Conservation (phyloP, 1,140 invertebrate species). For the Leptinotarsa texana region DNA sequence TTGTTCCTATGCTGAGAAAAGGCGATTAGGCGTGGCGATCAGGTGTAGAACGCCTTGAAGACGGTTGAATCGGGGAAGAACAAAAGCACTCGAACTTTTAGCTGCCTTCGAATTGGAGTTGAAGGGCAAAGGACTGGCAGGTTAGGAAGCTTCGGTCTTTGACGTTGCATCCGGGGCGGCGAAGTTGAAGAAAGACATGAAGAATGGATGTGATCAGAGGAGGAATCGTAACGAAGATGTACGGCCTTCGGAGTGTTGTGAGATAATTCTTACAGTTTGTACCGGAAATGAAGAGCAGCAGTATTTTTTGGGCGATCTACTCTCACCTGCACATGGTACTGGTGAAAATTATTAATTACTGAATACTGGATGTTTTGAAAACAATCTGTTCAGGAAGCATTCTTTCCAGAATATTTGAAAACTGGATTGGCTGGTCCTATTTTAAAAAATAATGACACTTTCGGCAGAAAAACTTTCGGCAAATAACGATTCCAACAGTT, state of each 20-base stretch:
- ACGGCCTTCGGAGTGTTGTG: not conserved
- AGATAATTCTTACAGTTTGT: too few species aligned
- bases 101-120: conserved; percentile 2
- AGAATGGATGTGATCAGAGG: not conserved
- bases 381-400: too few species aligned
- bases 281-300: too few species aligned
- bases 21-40: conserved; percentile 7
- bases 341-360: too few species aligned
- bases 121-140: conserved; percentile 6
- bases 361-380: too few species aligned
- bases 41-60: conserved; percentile 23
- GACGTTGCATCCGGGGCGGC: conserved; percentile 23
- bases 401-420: too few species aligned
- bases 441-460: too few species aligned
- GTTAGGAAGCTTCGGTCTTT: conserved; percentile 18
- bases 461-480: too few species aligned
- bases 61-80: conserved; percentile 20
- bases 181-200: not conserved
- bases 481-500: too few species aligned
- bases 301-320: too few species aligned
- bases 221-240: conserved; percentile 10
- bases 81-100: conserved; percentile 19
- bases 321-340: too few species aligned
- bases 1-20: conserved; percentile 16
- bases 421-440: too few species aligned